Conservation (phyloP, 1,140 invertebrate genomes). For the Asbolus verrucosus region DNA sequence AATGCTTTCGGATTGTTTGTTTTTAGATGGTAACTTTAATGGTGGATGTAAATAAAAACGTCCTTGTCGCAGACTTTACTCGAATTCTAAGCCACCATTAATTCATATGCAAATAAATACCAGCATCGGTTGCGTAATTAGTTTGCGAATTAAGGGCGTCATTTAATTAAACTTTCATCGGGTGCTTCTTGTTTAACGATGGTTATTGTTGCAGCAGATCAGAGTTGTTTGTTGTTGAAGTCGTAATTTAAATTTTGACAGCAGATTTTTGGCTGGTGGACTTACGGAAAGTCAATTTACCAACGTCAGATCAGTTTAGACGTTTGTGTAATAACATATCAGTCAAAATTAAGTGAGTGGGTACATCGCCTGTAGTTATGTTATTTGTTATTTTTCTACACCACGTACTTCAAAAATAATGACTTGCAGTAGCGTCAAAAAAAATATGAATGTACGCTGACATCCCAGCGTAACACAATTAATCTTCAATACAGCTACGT, state of each 20-base stretch:
- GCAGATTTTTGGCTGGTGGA: not conserved
- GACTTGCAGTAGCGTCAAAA: not conserved
- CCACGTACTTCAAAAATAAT: conserved; percentile 2
- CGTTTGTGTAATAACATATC: conserved; percentile 35
- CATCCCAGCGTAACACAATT: not conserved
- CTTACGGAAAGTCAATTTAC: conserved; percentile 14
- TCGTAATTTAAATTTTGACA: conserved; percentile 14
- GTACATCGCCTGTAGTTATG: conserved; percentile 7
- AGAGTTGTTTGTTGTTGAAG: conserved; percentile 5
- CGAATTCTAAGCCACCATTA: conserved; percentile 20
- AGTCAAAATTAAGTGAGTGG: conserved; percentile 30
- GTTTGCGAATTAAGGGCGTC: not conserved
- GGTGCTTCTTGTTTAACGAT: no score
- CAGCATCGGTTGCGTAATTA: conserved; percentile 5
- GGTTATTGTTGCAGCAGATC: not conserved
- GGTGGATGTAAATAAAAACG: conserved; percentile 38
- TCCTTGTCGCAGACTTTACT: conserved; percentile 41
- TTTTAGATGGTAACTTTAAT: conserved; percentile 38
- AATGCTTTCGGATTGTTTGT: conserved; percentile 29
- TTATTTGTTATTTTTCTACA: conserved; percentile 14
- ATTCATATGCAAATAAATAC: conserved; percentile 30
- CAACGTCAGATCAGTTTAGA: conserved; percentile 27
- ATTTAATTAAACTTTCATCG: conserved; percentile 3
- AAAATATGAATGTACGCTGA: not conserved
- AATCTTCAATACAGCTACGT: not conserved